These are phyloP conservation scores for Lucilia sericata DNA, from an alignment of 1,140 invertebrate species.

Conservation along the genomic window DNA sequence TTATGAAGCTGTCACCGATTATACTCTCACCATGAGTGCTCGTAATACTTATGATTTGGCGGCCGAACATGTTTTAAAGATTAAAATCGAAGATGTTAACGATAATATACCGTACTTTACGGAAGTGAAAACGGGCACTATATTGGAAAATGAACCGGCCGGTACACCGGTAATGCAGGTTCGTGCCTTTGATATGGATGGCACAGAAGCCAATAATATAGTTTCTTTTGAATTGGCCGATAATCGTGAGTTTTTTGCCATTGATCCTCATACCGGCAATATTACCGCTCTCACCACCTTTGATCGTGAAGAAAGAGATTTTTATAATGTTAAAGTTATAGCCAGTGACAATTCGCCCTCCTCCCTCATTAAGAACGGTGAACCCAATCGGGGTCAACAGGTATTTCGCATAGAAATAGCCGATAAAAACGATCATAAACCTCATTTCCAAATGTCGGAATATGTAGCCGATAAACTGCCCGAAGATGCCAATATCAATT, in stretches of 20 bases:
- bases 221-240: conserved; percentile 81
- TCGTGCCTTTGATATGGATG: conserved; percentile 87
- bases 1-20: conserved; percentile 85
- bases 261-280: conserved; percentile 85
- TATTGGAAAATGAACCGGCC: conserved; percentile 83
- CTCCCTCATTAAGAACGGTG: conserved; percentile 75
- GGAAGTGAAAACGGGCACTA: conserved; percentile 81
- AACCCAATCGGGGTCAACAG: conserved; percentile 79
- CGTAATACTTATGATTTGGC: conserved; percentile 85
- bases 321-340: conserved; percentile 86
- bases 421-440: conserved; percentile 92
- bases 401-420: conserved; percentile 88
- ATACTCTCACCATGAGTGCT: conserved; percentile 84
- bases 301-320: conserved; percentile 82
- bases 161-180: conserved; percentile 89
- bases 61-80: conserved; percentile 80
- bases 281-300: conserved; percentile 83
- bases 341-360: conserved; percentile 88
- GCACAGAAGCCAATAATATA: conserved; percentile 83
- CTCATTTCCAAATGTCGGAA: conserved; percentile 78
- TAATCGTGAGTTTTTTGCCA: conserved; percentile 78
- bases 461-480: conserved; percentile 83
- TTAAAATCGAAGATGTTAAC: conserved; percentile 86
- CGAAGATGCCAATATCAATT: conserved; percentile 85
- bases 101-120: conserved; percentile 88